Conservation (phyloP, 2,113 vertebrate genomes). For the Nesoenas mayeri region DNA sequence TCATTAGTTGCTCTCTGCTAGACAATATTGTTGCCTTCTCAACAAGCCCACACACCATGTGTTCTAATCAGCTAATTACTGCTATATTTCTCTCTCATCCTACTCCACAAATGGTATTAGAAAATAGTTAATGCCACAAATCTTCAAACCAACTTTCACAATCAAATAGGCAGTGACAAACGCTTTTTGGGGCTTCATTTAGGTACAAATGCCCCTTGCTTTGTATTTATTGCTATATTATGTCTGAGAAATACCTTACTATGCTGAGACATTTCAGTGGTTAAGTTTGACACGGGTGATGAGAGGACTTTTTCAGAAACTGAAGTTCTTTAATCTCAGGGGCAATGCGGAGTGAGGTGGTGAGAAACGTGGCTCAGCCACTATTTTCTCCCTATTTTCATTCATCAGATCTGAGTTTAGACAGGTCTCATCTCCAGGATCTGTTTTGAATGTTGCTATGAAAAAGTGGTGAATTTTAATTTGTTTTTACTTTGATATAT, state of each 20-base stretch:
- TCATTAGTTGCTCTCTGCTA: conserved; percentile 4
- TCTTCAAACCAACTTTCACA: conserved; percentile 20
- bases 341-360: background rate
- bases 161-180: background rate
- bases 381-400: background rate
- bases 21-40: conserved; percentile 1
- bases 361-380: background rate
- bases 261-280: background rate
- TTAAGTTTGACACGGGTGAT: background rate
- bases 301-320: background rate
- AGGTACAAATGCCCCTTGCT: background rate
- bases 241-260: background rate
- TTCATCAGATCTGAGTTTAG: background rate
- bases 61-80: conserved; percentile 54
- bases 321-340: background rate
- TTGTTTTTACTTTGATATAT: background rate
- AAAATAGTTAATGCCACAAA: background rate
- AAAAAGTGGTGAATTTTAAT: background rate
- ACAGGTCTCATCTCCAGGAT: background rate
- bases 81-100: background rate
- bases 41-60: conserved; percentile 52
- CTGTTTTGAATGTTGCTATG: background rate
- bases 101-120: background rate
- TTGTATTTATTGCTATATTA: background rate
- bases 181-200: background rate